Evolutionary conservation across 2,888 invertebrate genomes (phyloP).

Genomic region (Pseudoips prasinana): DNA sequence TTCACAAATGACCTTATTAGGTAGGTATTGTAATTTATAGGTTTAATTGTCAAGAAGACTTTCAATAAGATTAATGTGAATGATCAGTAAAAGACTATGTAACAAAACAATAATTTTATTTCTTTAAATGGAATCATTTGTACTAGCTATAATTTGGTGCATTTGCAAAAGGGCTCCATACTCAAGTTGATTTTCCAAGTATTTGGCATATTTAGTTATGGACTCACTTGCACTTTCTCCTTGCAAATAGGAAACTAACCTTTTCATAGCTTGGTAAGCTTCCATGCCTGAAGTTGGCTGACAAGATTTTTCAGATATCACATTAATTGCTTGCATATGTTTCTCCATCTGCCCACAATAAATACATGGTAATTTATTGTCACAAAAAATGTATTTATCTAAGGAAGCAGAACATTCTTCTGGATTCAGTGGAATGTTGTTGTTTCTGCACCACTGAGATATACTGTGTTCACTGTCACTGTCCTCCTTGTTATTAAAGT

Average conservation of each 20-base stretch:
- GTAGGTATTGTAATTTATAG: no score
- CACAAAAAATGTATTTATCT: constrained; percentile 41
- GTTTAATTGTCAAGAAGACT: no score
- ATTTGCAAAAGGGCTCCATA: constrained; percentile 41
- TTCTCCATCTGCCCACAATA: constrained; percentile 22
- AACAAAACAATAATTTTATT: constrained; percentile 13
- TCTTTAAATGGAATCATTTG: constrained; percentile 33
- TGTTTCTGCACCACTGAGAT: constrained; percentile 37
- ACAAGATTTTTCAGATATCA: constrained; percentile 20
- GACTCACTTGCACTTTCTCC: constrained; percentile 32
- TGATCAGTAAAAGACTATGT: no score
- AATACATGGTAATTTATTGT: constrained; percentile 32
- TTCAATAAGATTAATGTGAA: no score
- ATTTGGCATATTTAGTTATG: constrained; percentile 38
- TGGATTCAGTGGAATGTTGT: constrained; percentile 32
- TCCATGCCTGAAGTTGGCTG: constrained; percentile 35
- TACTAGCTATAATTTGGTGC: constrained; percentile 37
- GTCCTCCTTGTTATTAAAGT: constrained; percentile 31
- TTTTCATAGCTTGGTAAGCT: constrained; percentile 47
- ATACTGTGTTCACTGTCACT: constrained; percentile 37
- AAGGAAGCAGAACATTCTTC: constrained; percentile 26
- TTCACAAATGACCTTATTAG: no score
- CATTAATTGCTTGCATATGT: constrained; percentile 22
- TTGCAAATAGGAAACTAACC: constrained; percentile 42
- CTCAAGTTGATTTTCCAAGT: constrained; percentile 44